Evolutionary conservation across 1,140 invertebrate genomes (phyloP).

Genomic region (Bombus sibiricus): DNA sequence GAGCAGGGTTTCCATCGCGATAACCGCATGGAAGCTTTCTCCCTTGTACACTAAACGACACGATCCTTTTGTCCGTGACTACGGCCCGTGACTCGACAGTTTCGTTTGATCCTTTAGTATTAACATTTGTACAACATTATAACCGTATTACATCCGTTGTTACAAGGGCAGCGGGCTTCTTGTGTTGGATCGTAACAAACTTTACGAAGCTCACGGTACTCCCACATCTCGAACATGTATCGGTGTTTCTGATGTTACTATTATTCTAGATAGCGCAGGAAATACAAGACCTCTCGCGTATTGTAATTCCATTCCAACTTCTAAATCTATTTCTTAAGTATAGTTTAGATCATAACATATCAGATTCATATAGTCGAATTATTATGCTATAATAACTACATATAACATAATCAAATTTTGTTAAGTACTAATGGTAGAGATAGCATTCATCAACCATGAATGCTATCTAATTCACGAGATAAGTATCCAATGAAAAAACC

Average conservation of each 20-base stretch:
- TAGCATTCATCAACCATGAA: too few species aligned
- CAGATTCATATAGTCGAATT: too few species aligned
- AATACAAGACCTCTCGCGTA: background rate
- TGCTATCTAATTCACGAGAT: too few species aligned
- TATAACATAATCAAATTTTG: too few species aligned
- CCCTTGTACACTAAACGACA: conserved; percentile 17
- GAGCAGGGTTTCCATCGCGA: background rate
- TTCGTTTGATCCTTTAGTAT: conserved; percentile 32
- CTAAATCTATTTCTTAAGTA: background rate
- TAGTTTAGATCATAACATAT: background rate
- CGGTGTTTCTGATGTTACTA: background rate
- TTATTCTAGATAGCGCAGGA: background rate
- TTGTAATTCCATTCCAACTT: background rate
- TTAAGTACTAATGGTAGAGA: too few species aligned
- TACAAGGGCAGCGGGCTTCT: background rate
- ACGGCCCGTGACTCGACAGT: conserved; percentile 20
- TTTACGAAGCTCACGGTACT: background rate
- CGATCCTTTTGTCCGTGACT: conserved; percentile 19
- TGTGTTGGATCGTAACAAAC: background rate
- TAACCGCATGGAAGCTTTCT: conserved; percentile 12
- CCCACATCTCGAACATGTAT: conserved; percentile 16
- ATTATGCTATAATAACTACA: too few species aligned
- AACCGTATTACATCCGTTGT: conserved; percentile 8
- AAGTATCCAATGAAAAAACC: too few species aligned
- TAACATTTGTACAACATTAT: conserved; percentile 35